phyloP scores from a whole-genome alignment of 2,113 vertebrate genomes.

The Ammodytes marinus region DNA sequence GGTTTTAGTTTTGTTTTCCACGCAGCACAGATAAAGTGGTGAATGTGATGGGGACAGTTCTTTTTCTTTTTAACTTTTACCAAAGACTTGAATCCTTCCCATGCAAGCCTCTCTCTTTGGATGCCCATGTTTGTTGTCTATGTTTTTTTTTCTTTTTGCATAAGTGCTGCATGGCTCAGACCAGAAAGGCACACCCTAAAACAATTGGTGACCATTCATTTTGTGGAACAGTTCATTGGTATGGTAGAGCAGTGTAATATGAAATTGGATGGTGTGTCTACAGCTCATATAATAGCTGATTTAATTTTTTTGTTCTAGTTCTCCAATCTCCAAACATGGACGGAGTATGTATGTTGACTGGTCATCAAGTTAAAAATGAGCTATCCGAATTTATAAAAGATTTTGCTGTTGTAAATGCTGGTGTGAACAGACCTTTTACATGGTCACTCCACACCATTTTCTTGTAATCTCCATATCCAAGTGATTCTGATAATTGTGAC shows the following conservation, averaged over 20 bases:
- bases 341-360: background rate
- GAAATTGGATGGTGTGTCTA: background rate
- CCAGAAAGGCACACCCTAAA: no score
- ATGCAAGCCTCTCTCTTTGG: slow-evolving; percentile 52
- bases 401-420: background rate
- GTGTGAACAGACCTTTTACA: slow-evolving; percentile 11
- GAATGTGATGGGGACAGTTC: slow-evolving; percentile 28
- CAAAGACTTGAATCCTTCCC: slow-evolving; percentile 91
- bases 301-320: background rate
- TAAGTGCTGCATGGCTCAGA: no score
- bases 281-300: background rate
- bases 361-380: background rate
- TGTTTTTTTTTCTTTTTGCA: no score
- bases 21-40: slow-evolving; percentile 78
- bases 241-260: no score
- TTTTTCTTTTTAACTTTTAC: slow-evolving; percentile 83
- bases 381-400: background rate
- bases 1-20: slow-evolving; percentile 1
- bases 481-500: background rate
- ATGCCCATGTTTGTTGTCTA: background rate
- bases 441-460: background rate
- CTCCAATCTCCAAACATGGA: background rate
- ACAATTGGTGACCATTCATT: background rate
- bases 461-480: background rate
- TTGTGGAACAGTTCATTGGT: background rate